Evolutionary conservation across 2,113 vertebrate species (phyloP), one percentile per base, ranked within the genome.

Genomic region (Sterna hirundo): DNA sequence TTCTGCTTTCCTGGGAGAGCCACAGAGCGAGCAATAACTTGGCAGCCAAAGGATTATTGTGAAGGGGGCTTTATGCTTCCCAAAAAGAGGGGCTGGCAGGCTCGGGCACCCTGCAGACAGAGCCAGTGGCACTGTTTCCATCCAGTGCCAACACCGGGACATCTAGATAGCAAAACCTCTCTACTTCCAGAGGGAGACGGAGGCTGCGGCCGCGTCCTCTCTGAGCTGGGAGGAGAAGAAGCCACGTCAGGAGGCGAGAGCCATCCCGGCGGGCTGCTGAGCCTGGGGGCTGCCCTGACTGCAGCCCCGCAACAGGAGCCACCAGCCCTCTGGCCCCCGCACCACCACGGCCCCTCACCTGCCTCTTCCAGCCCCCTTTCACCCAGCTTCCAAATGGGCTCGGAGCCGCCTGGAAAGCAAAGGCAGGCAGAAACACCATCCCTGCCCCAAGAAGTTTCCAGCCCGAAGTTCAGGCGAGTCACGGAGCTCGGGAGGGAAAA

Each of bases 171-270:
- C 80, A 81, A 84, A 95, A 44, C 46, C 64, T 90, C 23, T 15
- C 11, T 19, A 2, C 19, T 80, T 52, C 34, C 36, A 76, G 51
- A 78, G 54, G 25, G 40, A 93, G 88, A 29, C 7, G 8, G 70
- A 82, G 91, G 62, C 82, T 92, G 82, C 8, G 15, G 57, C 57
- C 13, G 2, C 10, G 23, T 46, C 62, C 58, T 11, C 40, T 36
- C 60, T 0, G 7, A 65, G 71, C 69, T 36, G 58, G 51, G 46
- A 75, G 83, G 40, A 80, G 64, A 90, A 88, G 91, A 90, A 88
- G 91, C 83, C 95, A 95, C 77, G 76, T 86, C 93, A 90, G 86
- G 86, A 92, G 68, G n/a, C 11, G 29, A 86, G 80, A 77, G 83
- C 76, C 34, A 11, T 15, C 46, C 29, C 13, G 3, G 36, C 40